Evolutionary conservation across 2,797 vertebrate species (phyloP).

Genomic region (Acanthiza pusilla): DNA sequence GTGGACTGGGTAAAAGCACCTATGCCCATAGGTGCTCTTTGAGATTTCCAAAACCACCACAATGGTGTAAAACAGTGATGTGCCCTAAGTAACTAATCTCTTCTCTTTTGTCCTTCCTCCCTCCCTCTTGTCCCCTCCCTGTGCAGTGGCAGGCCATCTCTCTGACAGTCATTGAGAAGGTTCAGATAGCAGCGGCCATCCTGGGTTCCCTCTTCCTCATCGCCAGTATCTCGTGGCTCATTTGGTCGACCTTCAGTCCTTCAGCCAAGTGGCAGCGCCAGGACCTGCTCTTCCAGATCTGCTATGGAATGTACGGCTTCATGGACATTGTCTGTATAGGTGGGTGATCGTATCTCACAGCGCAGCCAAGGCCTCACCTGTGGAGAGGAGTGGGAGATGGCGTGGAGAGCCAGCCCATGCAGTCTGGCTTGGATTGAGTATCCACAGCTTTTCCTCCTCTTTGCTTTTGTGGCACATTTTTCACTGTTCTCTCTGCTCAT

Average conservation of each 20-base stretch:
- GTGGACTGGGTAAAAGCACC: background rate
- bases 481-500: background rate
- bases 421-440: background rate
- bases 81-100: background rate
- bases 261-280: conserved; percentile 98
- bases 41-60: background rate
- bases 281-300: conserved; percentile 99
- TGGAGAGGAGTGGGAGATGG: background rate
- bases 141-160: conserved; percentile 98
- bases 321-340: conserved; percentile 99
- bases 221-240: conserved; percentile 98
- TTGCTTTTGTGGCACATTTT: background rate
- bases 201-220: conserved; percentile 98
- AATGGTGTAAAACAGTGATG: background rate
- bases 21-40: background rate
- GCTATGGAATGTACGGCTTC: conserved; percentile 99
- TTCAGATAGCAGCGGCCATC: conserved; percentile 97
- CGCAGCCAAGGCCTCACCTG: background rate
- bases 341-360: conserved; percentile 68
- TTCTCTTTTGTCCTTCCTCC: conserved; percentile 1
- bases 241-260: conserved; percentile 98
- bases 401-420: background rate
- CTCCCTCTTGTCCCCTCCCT: background rate
- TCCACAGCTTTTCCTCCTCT: background rate
- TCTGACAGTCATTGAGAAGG: conserved; percentile 97